phyloP scores from a whole-genome alignment of 2,113 vertebrate genomes.

The Pseudopipra pipra region DNA sequence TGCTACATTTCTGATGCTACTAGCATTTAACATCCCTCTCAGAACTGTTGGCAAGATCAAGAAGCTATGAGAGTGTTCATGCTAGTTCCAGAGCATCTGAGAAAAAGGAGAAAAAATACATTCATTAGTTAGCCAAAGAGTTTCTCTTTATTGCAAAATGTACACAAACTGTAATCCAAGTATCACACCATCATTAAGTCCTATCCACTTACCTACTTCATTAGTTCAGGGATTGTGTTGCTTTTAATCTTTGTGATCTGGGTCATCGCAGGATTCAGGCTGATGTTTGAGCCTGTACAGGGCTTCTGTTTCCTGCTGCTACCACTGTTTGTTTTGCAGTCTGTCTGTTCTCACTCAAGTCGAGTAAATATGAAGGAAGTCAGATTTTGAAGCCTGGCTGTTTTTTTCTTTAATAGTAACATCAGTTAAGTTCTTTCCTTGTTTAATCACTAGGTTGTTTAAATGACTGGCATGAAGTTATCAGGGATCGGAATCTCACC shows the following conservation, averaged over 20 bases:
- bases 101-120: not conserved
- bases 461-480: not conserved
- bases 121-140: not conserved
- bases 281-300: not conserved
- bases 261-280: conserved; percentile 19
- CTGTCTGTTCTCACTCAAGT: not conserved
- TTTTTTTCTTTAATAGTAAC: not conserved
- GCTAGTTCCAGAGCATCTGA: not conserved
- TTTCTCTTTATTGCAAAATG: not conserved
- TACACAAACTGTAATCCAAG: not conserved
- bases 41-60: not conserved
- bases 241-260: conserved; percentile 50
- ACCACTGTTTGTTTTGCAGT: not conserved
- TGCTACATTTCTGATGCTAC: not conserved
- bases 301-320: not conserved
- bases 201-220: conserved; percentile 1
- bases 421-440: not conserved
- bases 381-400: not conserved
- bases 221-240: conserved; percentile 20
- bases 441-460: not conserved
- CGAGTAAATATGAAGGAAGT: not conserved
- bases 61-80: rapidly evolving
- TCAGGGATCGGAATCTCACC: not conserved
- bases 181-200: not conserved
- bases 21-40: not conserved